Percentiles rank a stretch among this genome's conserved stretches.
These are phyloP conservation scores for Streptopelia turtur DNA, from an alignment of 2,797 vertebrate genomes.

Conservation along the genomic window DNA sequence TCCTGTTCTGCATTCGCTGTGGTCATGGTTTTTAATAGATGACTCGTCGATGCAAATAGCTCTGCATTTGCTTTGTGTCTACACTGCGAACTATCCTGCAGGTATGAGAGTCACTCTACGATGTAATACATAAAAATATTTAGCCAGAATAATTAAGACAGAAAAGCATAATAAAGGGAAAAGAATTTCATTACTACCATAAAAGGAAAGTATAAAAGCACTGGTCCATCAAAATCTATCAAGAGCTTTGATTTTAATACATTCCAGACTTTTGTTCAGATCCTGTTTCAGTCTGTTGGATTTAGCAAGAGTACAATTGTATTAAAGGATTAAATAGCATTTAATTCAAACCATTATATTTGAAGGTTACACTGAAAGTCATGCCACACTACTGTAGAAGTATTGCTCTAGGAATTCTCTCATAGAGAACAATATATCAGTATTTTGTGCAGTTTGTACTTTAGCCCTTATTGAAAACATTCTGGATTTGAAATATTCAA, in stretches of 20 bases:
- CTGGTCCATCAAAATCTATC: neutral
- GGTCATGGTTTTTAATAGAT: conserved; percentile 93
- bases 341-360: neutral
- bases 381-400: neutral
- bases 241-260: conserved; percentile 6
- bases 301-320: conserved; percentile 5
- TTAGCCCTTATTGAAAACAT: neutral
- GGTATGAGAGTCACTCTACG: conserved; percentile 75
- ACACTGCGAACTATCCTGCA: conserved; percentile 87
- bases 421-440: neutral
- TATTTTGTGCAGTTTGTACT: neutral
- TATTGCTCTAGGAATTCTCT: neutral
- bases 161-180: neutral
- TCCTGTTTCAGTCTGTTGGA: neutral
- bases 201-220: neutral
- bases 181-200: neutral
- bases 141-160: neutral
- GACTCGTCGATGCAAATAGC: conserved; percentile 85
- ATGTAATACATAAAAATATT: neutral
- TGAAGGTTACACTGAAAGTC: neutral
- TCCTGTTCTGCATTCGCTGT: conserved; percentile 84
- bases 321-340: neutral
- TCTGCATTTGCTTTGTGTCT: conserved; percentile 93
- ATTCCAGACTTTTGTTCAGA: neutral
- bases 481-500: neutral